Evolutionary conservation across 2,797 vertebrate species (phyloP).

Genomic region (Echeneis naucrates): DNA sequence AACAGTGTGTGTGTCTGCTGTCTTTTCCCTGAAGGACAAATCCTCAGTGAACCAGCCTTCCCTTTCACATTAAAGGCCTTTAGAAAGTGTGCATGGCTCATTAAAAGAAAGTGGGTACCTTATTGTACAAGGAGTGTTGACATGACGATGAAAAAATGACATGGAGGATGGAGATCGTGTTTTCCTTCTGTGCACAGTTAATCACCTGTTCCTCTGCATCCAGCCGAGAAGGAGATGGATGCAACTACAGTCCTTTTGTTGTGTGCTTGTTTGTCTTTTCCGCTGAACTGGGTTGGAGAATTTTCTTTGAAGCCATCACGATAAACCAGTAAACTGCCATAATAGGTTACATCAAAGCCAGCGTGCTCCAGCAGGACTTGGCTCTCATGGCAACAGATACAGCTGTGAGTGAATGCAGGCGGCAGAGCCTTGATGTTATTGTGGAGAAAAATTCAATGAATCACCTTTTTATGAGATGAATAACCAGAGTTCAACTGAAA

Average conservation of each 20-base stretch:
- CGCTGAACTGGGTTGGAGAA: background rate
- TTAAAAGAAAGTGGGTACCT: background rate
- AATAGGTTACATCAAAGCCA: slow-evolving; percentile 63
- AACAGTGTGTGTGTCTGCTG: background rate
- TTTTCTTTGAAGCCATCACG: slow-evolving; percentile 52
- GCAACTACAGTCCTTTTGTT: background rate
- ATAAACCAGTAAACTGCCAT: slow-evolving; percentile 40
- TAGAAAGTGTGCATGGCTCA: background rate
- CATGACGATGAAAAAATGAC: background rate
- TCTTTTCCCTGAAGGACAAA: background rate
- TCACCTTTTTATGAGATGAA: slow-evolving; percentile 18
- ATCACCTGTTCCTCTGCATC: background rate
- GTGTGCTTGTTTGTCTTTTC: background rate
- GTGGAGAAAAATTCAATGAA: slow-evolving; percentile 29
- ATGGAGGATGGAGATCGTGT: no score
- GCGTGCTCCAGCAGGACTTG: slow-evolving; percentile 52
- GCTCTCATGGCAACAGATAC: slow-evolving; percentile 81
- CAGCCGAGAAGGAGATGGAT: background rate
- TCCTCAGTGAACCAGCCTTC: background rate
- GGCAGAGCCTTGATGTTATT: slow-evolving; percentile 59
- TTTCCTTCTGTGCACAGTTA: background rate
- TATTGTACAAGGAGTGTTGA: background rate
- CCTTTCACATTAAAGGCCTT: background rate
- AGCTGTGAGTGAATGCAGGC: slow-evolving; percentile 50
- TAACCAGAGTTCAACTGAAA: slow-evolving; percentile 16